Evolutionary conservation across 2,888 invertebrate species (phyloP).

Genomic region (Laspeyria flexula): DNA sequence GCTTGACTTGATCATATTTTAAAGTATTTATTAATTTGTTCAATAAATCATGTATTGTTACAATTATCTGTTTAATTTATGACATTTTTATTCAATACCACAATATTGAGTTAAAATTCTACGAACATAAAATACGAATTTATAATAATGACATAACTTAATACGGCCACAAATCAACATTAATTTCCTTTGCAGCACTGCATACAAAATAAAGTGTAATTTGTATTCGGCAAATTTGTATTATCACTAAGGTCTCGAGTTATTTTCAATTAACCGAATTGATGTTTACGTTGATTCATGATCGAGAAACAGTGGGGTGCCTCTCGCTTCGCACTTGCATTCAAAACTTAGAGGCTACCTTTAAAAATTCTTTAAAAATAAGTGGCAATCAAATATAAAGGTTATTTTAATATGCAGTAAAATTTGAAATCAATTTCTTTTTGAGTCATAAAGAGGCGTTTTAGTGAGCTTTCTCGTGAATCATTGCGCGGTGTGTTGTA

Average conservation of each 20-base stretch:
- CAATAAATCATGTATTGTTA: neutral
- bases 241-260: conserved; percentile 48
- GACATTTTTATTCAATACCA: conserved; percentile 4
- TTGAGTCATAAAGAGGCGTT: conserved; percentile 70
- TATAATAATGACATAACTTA: conserved; percentile 36
- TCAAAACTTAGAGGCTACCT: conserved; percentile 45
- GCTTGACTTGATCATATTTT: no score
- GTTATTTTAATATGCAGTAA: conserved; percentile 84
- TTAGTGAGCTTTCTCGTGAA: conserved; percentile 71
- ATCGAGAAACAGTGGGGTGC: conserved; percentile 67
- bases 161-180: conserved; percentile 45
- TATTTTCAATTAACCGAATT: conserved; percentile 74
- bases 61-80: neutral
- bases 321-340: conserved; percentile 46
- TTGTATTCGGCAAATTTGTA: conserved; percentile 52
- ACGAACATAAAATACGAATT: conserved; percentile 25
- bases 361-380: conserved; percentile 61
- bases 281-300: conserved; percentile 73
- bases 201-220: conserved; percentile 48
- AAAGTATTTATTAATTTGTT: no score
- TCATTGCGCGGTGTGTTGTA: conserved; percentile 59
- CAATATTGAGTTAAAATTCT: conserved; percentile 16
- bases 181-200: conserved; percentile 41
- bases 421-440: conserved; percentile 82
- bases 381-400: conserved; percentile 76